Conservation (phyloP, 2,888 invertebrate species). For the Drosophila mimetica region DNA sequence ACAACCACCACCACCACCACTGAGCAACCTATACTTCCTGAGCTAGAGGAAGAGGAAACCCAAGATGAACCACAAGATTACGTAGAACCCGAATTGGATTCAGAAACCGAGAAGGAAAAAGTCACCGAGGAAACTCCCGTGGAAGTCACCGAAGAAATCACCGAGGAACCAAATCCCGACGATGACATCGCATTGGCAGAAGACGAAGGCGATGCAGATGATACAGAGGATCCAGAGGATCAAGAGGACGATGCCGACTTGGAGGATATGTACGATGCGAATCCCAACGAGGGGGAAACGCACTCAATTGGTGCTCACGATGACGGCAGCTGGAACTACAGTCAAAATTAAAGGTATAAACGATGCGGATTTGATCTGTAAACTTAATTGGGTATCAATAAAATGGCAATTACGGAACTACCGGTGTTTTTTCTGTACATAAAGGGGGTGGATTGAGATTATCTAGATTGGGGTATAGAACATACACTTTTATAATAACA, state of each 20-base stretch:
- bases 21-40: conserved; percentile 33
- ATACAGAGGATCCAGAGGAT: background rate
- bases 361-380: background rate
- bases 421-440: background rate
- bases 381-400: background rate
- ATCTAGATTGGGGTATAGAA: too few relatives aligned
- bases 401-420: background rate
- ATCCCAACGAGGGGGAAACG: background rate
- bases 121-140: too few relatives aligned
- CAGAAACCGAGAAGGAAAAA: background rate
- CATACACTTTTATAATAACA: too few relatives aligned
- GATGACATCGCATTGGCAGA: background rate
- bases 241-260: background rate
- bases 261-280: background rate
- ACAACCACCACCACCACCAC: conserved; percentile 15
- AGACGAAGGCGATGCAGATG: background rate
- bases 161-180: background rate
- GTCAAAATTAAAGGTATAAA: background rate
- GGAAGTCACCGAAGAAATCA: background rate
- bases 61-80: background rate
- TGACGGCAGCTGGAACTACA: background rate
- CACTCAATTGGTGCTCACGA: background rate
- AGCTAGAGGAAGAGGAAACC: background rate
- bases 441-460: background rate
- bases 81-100: background rate